Base-by-base conservation (phyloP, 2,797 vertebrate species). In the Megaceryle alcyon region DNA sequence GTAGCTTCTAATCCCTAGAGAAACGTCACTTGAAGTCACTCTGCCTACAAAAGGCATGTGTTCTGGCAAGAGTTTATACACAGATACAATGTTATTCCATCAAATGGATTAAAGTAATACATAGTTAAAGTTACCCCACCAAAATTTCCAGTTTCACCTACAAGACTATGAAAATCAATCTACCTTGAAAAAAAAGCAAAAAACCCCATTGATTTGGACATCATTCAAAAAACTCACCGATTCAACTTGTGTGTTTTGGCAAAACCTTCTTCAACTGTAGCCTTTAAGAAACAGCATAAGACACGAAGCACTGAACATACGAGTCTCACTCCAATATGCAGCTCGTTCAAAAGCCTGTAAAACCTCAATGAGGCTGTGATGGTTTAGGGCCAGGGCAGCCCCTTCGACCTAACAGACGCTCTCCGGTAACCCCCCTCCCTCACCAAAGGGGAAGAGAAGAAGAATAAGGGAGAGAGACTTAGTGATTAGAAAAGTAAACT, bases 231-330 rank as follows among this genome's bases (percentile, higher is more conserved):
- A 86, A 16, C 0, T 51, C 29, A 46, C 5, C 12, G 15, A 71
- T 63, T 35, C 23, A 39, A 37, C 6, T 15, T 43, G 10, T 6
- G 2, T 20, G 7, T 70, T 92, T 76, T 63, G 33, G 56, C 60
- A 91, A 91, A 94, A 60, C 31, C 31, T 57, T 65, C 33, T 25
- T 72, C 22, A 76, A 8, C 10, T 18, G 44, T 6, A 44, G 9
- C 35, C 23, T 59, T 48, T 29, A 48, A 39, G 20, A 49, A 81
- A 41, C 3, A 64, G n/a, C 56, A 53, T 7, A 44, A 86, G 37
- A 37, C 8, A 33, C 1, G 19, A 22, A 76, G 29, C 26, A 69
- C 9, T 2, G 35, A 57, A 43, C 1, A 0, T 0, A 35, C 29
- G 17, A 80, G 29, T 20, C 37, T 49, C 7, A 3, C 21, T 48